These are phyloP conservation scores for Coracopsis vasa DNA, from an alignment of 2,113 vertebrate genomes.

Conservation along the genomic window DNA sequence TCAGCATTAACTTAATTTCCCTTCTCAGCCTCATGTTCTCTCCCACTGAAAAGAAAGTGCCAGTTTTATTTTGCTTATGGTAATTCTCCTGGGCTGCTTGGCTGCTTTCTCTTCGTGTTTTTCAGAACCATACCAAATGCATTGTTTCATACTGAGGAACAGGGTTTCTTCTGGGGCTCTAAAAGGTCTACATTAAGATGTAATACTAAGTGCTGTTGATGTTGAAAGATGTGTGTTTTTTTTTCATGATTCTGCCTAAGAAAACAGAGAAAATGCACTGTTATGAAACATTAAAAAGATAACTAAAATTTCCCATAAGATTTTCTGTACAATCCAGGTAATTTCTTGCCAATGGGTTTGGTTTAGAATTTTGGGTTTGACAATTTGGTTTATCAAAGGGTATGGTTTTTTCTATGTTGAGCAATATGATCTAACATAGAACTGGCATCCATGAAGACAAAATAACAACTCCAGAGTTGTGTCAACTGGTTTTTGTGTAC, in stretches of 20 bases:
- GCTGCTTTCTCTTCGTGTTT: neutral
- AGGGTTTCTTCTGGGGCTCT: neutral
- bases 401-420: neutral
- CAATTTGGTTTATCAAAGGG: neutral
- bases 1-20: neutral
- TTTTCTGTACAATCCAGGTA: neutral
- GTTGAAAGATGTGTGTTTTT: rapidly evolving
- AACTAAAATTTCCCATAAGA: neutral
- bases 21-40: neutral
- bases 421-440: neutral
- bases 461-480: neutral
- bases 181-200: neutral
- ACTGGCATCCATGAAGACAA: neutral
- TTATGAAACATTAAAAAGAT: neutral
- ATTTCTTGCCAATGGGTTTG: neutral
- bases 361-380: neutral
- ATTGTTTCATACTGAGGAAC: neutral
- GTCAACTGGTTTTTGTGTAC: neutral
- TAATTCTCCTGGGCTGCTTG: neutral
- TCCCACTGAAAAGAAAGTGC: neutral
- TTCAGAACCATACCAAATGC: neutral
- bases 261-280: neutral
- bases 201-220: neutral
- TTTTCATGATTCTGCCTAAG: neutral
- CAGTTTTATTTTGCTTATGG: neutral